Evolutionary conservation across 2,888 invertebrate genomes (phyloP), one percentile per base, ranked within the genome.

Genomic region (Pollenia labialis): DNA sequence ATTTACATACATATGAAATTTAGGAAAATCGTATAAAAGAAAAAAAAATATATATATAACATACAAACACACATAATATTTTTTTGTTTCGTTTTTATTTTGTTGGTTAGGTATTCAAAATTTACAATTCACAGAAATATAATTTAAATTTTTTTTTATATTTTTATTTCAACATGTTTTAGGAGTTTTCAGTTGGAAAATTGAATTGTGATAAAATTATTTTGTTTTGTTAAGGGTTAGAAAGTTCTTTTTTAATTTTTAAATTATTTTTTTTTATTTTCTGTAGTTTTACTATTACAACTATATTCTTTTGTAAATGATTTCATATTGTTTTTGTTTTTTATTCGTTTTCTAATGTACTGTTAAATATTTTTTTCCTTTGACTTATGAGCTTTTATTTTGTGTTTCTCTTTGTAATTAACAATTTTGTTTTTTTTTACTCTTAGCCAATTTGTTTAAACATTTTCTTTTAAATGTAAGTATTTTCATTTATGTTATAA

Each of bases 1-100:
- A 84, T 87, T 87, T 87, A 87, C 87, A 87, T 87, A 87, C 56
- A 84, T 87, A 84, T 84, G 84, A 84, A 87, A 87, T 87, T 87
- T 87, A 87, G 81, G 87, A 87, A 87, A 87, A 84, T 87, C 84
- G 87, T 87, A 87, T 84, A 87, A 87, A 87, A 87, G 87, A 81
- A 87, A 87, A 85, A 82, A 81, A 85, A 16, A 71, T 32, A 32
- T 81, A 66, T 81, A 82, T 87, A 87, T 84, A 87, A 84, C 77
- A 87, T 81, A 87, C 74, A 87, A 77, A 87, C 84, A 87, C 84
- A 74, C 72, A 77, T 75, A 81, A 81, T 81, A 74, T 23, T 46
- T 64, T 79, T 68, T 81, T 75, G 58, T 46, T 72, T 80, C 48
- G 23, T 50, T 68, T 71, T 75, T 50, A 52, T 40, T 58, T 68